These are phyloP conservation scores for Candidula unifasciata DNA, from an alignment of 2,888 invertebrate species.

Conservation along the genomic window DNA sequence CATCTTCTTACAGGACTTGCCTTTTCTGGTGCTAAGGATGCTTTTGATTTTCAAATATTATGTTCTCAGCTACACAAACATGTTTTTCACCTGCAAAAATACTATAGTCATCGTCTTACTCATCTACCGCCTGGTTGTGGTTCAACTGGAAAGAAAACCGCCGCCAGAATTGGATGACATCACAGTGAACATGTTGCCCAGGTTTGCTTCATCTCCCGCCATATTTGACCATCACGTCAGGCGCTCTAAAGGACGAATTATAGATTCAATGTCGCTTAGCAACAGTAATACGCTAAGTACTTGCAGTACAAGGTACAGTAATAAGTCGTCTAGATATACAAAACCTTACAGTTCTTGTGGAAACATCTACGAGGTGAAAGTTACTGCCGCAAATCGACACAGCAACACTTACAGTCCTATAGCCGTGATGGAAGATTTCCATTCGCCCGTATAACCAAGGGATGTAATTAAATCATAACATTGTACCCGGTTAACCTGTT, in stretches of 20 bases:
- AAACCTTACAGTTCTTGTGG: constrained; percentile 40
- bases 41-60: constrained; percentile 91
- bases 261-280: constrained; percentile 26
- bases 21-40: constrained; percentile 80
- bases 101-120: constrained; percentile 92
- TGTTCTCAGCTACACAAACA: constrained; percentile 95
- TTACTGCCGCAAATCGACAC: background rate
- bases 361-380: constrained; percentile 28
- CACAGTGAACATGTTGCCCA: constrained; percentile 22
- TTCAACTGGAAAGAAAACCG: constrained; percentile 46
- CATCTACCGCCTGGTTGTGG: constrained; percentile 85
- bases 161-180: constrained; percentile 16
- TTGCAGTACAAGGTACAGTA: constrained; percentile 35
- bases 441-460: constrained; percentile 29
- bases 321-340: constrained; percentile 10
- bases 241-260: background rate
- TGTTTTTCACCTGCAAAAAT: constrained; percentile 96
- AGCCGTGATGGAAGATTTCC: constrained; percentile 19
- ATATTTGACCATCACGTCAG: constrained; percentile 17
- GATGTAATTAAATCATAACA: background rate
- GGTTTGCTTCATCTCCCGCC: constrained; percentile 37
- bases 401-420: constrained; percentile 23
- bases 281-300: constrained; percentile 27
- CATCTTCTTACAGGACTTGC: constrained; percentile 75
- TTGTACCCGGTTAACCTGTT: too few species aligned